phyloP scores from a whole-genome alignment of 2,888 invertebrate genomes.

The Drepana falcataria region DNA sequence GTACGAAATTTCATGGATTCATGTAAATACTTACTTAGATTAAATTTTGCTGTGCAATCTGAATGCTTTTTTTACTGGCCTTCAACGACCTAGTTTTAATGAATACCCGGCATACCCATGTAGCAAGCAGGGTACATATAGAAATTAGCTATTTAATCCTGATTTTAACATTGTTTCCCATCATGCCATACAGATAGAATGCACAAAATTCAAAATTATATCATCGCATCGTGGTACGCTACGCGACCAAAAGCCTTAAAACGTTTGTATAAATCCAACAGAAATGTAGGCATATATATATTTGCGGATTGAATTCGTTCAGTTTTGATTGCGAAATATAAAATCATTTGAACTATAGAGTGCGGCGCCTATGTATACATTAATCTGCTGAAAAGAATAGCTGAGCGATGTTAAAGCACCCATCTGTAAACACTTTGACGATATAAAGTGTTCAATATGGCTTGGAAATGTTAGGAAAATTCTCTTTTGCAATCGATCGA shows the following conservation, averaged over 20 bases:
- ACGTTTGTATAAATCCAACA: not conserved
- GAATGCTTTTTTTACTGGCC: too few relatives aligned
- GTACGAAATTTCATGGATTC: too few relatives aligned
- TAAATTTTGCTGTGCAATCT: too few relatives aligned
- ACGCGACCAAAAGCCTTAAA: too few relatives aligned
- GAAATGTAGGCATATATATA: not conserved
- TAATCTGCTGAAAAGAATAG: slow-evolving; percentile 21
- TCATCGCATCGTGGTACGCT: too few relatives aligned
- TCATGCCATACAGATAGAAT: too few relatives aligned
- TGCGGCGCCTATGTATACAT: not conserved
- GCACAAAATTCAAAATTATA: too few relatives aligned
- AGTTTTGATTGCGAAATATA: not conserved
- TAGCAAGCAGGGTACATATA: too few relatives aligned
- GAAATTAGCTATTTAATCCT: too few relatives aligned
- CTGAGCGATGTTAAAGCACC: slow-evolving; percentile 32
- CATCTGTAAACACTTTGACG: slow-evolving; percentile 54
- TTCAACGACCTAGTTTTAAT: too few relatives aligned
- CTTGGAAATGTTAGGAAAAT: slow-evolving; percentile 60
- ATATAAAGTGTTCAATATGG: slow-evolving; percentile 62
- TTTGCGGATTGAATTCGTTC: not conserved
- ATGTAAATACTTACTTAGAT: not conserved
- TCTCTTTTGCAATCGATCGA: slow-evolving; percentile 63
- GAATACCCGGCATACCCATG: too few relatives aligned
- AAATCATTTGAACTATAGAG: not conserved
- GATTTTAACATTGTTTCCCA: too few relatives aligned